Percentiles rank a stretch among this genome's conserved stretches.
These are phyloP conservation scores for Ophioninae sp. DNA, from an alignment of 2,888 invertebrate genomes.

Conservation along the genomic window DNA sequence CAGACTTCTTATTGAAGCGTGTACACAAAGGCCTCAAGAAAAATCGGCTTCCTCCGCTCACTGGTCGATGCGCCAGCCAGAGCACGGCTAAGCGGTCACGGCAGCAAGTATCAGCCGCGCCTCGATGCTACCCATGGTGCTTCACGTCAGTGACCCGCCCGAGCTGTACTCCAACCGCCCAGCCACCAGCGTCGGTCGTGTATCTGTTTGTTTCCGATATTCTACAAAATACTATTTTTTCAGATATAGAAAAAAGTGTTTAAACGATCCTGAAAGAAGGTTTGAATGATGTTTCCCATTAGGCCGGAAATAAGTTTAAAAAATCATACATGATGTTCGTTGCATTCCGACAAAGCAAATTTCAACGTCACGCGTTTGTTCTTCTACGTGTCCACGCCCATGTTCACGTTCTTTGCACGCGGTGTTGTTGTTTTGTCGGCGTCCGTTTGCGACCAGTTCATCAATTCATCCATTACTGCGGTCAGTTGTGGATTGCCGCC, in stretches of 20 bases:
- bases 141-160: too few relatives aligned
- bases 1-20: too few relatives aligned
- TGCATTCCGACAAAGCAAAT: not conserved
- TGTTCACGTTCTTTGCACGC: constrained; percentile 34
- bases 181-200: too few relatives aligned
- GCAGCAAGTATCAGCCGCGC: too few relatives aligned
- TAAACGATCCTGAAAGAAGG: not conserved
- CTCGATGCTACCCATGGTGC: too few relatives aligned
- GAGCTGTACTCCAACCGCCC: too few relatives aligned
- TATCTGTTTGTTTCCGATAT: too few relatives aligned
- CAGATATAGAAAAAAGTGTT: not conserved
- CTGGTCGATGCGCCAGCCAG: too few relatives aligned
- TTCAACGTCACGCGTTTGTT: not conserved
- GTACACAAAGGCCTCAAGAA: too few relatives aligned
- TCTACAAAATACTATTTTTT: too few relatives aligned
- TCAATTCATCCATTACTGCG: constrained; percentile 88
- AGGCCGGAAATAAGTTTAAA: not conserved
- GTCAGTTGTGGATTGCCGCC: constrained; percentile 92
- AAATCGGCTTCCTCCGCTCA: too few relatives aligned
- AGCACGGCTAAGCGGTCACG: too few relatives aligned
- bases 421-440: constrained; percentile 38
- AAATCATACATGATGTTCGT: not conserved
- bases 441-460: constrained; percentile 83
- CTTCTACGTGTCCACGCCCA: constrained; percentile 13
- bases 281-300: not conserved